Conservation (phyloP, 1,140 invertebrate species). For the Charaxes varanes region DNA sequence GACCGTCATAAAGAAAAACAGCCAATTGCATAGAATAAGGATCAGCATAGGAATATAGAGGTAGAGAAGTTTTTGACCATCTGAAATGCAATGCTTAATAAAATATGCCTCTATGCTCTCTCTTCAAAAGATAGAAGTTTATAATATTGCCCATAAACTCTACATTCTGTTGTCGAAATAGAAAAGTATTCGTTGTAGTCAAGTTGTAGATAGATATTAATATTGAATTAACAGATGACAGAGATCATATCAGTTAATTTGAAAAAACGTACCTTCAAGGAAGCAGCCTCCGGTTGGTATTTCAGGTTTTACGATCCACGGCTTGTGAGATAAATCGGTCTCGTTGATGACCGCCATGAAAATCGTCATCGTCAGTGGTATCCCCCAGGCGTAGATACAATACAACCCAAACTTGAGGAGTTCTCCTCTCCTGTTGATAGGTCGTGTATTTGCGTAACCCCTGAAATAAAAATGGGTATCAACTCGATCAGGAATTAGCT, state of each 20-base stretch:
- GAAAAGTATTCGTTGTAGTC: no score
- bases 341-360: slow-evolving; percentile 24
- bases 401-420: slow-evolving; percentile 75
- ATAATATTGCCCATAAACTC: no score
- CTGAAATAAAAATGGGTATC: no score
- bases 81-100: slow-evolving; percentile 21
- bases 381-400: slow-evolving; percentile 75
- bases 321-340: slow-evolving; percentile 24
- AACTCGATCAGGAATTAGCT: no score
- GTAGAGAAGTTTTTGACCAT: slow-evolving; percentile 71
- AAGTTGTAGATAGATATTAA: no score
- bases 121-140: no score
- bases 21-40: slow-evolving; percentile 66
- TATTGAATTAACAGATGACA: no score
- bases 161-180: no score
- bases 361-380: slow-evolving; percentile 50
- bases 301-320: slow-evolving; percentile 42
- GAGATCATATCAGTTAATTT: no score
- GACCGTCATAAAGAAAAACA: slow-evolving; percentile 72
- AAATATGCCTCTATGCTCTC: not conserved
- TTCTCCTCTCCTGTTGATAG: slow-evolving; percentile 51
- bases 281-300: slow-evolving; percentile 41
- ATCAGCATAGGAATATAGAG: slow-evolving; percentile 75
- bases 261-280: slow-evolving; percentile 34
- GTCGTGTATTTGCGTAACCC: slow-evolving; percentile 52